Conservation (phyloP, 2,113 vertebrate species). For the Delphinus delphis region DNA sequence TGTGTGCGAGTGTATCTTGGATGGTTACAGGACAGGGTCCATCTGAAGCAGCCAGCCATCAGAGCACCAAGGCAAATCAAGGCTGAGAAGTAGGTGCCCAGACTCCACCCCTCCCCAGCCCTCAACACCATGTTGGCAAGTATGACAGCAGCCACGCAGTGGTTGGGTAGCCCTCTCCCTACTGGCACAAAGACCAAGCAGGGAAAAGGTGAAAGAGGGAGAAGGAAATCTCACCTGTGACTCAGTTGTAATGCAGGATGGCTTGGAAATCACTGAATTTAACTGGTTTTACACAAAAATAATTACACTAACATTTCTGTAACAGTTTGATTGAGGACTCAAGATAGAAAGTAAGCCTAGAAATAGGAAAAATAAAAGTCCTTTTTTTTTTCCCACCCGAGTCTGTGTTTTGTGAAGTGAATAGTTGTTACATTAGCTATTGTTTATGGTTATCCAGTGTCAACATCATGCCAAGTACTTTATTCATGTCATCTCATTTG, state of each 20-base stretch:
- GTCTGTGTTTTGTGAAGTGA: not conserved
- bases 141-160: not conserved
- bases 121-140: rapidly evolving
- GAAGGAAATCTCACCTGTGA: not conserved
- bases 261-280: not conserved
- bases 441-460: not conserved
- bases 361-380: not conserved
- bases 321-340: not conserved
- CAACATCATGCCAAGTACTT: not conserved
- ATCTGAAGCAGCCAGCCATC: not conserved
- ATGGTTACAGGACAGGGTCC: not conserved
- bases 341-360: not conserved
- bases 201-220: not conserved
- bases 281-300: not conserved
- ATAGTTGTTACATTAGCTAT: not conserved
- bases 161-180: not conserved
- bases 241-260: not conserved
- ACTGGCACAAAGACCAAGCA: not conserved
- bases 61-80: not conserved
- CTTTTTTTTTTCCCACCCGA: not conserved
- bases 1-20: not conserved
- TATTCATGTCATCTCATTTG: not conserved
- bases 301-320: not conserved
- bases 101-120: not conserved
- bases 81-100: not conserved